Conservation (phyloP, 2,797 vertebrate species). For the Apogon hyalosoma region DNA sequence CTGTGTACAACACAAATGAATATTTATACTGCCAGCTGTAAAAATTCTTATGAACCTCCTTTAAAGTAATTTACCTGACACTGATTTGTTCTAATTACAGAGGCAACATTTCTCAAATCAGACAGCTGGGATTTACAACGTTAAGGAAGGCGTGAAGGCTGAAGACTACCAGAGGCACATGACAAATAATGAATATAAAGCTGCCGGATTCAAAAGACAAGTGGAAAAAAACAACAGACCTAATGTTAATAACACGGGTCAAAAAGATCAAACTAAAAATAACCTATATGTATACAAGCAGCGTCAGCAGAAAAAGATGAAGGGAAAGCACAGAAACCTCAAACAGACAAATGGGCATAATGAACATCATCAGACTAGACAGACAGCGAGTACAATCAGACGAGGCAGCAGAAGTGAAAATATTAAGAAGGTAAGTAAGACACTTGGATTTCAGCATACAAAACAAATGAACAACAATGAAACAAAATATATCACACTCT, state of each 20-base stretch:
- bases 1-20: too few species aligned
- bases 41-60: background rate
- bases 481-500: too few species aligned
- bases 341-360: background rate
- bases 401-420: background rate
- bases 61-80: background rate
- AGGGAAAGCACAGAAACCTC: background rate
- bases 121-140: background rate
- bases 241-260: too few species aligned
- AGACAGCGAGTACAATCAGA: background rate
- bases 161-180: background rate
- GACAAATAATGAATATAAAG: background rate
- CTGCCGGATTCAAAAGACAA: background rate
- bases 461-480: too few species aligned
- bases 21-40: background rate
- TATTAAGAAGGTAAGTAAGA: conserved; percentile 28
- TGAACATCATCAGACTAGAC: background rate
- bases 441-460: background rate
- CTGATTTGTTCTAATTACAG: conserved; percentile 36
- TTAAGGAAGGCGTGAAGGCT: background rate
- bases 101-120: conserved; percentile 26
- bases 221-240: too few species aligned
- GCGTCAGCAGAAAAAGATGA: conserved; percentile 12
- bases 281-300: background rate
- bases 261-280: background rate